Base-by-base conservation (phyloP, 2,797 vertebrate species). In the Monodelphis domestica region DNA sequence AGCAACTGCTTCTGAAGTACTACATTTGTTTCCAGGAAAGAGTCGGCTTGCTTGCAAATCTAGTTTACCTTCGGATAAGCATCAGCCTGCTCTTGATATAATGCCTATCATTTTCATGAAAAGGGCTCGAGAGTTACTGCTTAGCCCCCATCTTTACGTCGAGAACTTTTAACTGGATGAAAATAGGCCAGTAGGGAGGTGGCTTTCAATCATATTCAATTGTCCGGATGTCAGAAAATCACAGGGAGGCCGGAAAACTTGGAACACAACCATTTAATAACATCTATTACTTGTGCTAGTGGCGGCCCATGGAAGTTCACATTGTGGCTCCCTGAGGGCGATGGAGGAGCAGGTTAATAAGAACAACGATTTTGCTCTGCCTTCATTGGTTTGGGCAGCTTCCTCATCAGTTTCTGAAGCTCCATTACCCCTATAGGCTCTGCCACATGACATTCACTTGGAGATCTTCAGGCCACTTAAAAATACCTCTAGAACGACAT, bases 401-500 rank as follows among this genome's bases (percentile, higher is more conserved):
- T 95, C 50, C 54, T 0, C 17, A 21, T 90, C 57, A 56, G 11
- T 54, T 91, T 21, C 12, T 52, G 89, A 91, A 91, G 26, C 30
- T 84, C 94, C 38, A 50, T 93, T 38, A 7, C 88, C 88, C 91
- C 87, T 94, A 38, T 91, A 90, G 51, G 54, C 45, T 89, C 52
- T 93, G 91, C 93, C 54, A 45, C 90, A 52, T 89, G 53, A 52
- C 30, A 92, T 59, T 94, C 59, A 78, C 87, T 12, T 0, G 54
- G 70, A 53, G 14, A 89, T 93, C 96, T 96, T 94, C 38, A 89
- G 95, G 87, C 0, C 24, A 90, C 87, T 97, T 95, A 87, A 93
- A 91, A 52, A 97, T 87, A n/a, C 91, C 87, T 94, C 7, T 26
- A 26, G 45, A 11, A 87, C 92, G 95, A 93, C 96, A 96, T 97